Conservation (phyloP, 2,888 invertebrate species). For the Cantharis rustica region DNA sequence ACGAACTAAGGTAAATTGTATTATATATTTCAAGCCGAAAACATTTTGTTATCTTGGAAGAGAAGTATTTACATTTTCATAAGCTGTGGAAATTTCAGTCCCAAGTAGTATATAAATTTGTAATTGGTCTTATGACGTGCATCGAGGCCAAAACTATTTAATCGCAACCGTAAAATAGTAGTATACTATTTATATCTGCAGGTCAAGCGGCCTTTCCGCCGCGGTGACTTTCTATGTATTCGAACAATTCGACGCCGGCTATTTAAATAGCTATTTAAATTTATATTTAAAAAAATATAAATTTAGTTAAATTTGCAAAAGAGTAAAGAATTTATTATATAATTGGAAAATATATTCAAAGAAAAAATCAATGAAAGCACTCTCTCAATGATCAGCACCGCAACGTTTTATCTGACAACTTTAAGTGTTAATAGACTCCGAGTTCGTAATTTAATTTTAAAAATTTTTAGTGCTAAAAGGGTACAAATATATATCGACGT, state of each 20-base stretch:
- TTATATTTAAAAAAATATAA: too few relatives aligned
- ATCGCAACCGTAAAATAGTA: too few relatives aligned
- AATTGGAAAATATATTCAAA: not conserved
- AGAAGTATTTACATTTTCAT: not conserved
- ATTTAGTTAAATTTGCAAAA: not conserved
- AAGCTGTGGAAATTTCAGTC: not conserved
- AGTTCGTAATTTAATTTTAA: constrained; percentile 2
- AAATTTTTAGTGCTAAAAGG: not conserved
- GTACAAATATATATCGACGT: not conserved
- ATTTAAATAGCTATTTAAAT: too few relatives aligned
- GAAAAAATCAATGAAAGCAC: constrained; percentile 1
- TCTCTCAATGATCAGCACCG: not conserved
- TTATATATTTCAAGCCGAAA: too few relatives aligned
- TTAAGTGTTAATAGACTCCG: not conserved
- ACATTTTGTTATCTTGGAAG: too few relatives aligned
- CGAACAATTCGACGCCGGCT: too few relatives aligned
- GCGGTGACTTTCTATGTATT: too few relatives aligned
- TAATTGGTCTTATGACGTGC: not conserved
- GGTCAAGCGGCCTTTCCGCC: too few relatives aligned
- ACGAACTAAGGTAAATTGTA: too few relatives aligned
- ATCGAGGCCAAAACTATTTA: not conserved
- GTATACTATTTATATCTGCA: too few relatives aligned
- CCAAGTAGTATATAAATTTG: not conserved
- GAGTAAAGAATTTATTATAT: not conserved
- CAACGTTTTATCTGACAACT: not conserved